A percentile compares a stretch with the other conserved stretches of the same genome.
phyloP scores from a whole-genome alignment of 2,113 vertebrate species.

The Bos taurus region ARS-UCD2.0 NC_037334.1:4140501-4141000 shows the following conservation, averaged over 20 bases:
- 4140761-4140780: not conserved
- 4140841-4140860: not conserved
- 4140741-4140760: not conserved
- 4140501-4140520: not conserved
- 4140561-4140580: not conserved
- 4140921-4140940: not conserved
- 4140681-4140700: not conserved
- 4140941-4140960: not conserved
- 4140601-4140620: not conserved
- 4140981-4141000: not conserved
- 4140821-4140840: not conserved
- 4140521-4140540: not conserved
- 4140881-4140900: not conserved
- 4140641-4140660: not conserved
- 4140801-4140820: not conserved
- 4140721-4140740: not conserved
- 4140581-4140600: not conserved
- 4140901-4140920: not conserved
- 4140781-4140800: not conserved
- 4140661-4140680: rapidly evolving
- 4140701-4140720: not conserved
- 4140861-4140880: not conserved
- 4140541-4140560: not conserved
- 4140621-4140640: not conserved
- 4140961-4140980: not conserved